Percentiles rank a stretch among this genome's conserved stretches.
These are phyloP conservation scores for Synanthedon vespiformis DNA, from an alignment of 2,888 invertebrate genomes.

Conservation along the genomic window DNA sequence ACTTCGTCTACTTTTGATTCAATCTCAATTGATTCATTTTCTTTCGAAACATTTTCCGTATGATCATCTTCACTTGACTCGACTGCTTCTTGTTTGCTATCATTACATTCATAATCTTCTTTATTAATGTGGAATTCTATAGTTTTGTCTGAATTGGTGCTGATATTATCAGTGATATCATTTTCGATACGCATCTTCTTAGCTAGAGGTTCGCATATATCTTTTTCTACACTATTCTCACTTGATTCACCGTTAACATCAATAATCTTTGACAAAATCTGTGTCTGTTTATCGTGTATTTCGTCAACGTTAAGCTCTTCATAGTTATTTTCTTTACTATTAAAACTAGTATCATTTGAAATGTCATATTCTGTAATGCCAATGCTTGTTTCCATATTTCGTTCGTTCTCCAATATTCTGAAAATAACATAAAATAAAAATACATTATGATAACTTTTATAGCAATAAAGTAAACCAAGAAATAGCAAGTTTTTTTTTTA, in stretches of 20 bases:
- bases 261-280: not conserved
- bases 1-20: not conserved
- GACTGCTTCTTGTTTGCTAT: slow-evolving; percentile 13
- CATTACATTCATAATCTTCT: slow-evolving; percentile 15
- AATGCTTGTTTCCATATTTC: too few relatives aligned
- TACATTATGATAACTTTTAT: too few relatives aligned
- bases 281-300: not conserved
- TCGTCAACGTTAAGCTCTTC: too few relatives aligned
- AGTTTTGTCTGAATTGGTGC: slow-evolving; percentile 38
- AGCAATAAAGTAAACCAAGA: too few relatives aligned
- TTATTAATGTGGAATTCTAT: slow-evolving; percentile 21
- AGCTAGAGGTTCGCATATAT: slow-evolving; percentile 24
- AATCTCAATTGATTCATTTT: slow-evolving; percentile 1
- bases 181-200: slow-evolving; percentile 33
- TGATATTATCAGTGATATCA: slow-evolving; percentile 34
- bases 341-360: too few relatives aligned
- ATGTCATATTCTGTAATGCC: too few relatives aligned
- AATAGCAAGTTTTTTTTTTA: too few relatives aligned
- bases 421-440: too few relatives aligned
- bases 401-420: too few relatives aligned
- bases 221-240: not conserved
- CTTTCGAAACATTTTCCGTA: slow-evolving; percentile 3
- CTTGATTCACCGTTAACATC: not conserved
- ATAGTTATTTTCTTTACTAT: too few relatives aligned
- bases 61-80: slow-evolving; percentile 5